Conservation (phyloP, 1,140 invertebrate genomes). For the Caenorhabditis remanei region DNA sequence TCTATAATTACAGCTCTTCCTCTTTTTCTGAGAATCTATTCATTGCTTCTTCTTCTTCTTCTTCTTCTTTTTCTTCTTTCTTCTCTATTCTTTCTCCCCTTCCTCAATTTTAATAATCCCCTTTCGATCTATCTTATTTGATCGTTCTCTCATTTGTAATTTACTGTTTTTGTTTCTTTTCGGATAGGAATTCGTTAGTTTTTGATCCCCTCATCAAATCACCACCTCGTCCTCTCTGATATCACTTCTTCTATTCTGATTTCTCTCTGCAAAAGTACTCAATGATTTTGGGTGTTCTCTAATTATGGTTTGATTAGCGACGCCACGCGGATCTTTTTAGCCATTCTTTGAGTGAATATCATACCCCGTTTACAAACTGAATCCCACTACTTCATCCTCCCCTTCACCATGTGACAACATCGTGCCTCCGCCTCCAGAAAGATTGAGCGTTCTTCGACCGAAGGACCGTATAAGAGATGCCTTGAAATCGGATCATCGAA, state of each 20-base stretch:
- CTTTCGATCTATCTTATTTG: neutral
- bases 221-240: neutral
- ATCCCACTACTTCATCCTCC: neutral
- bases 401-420: constrained; percentile 16
- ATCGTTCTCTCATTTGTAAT: constrained; percentile 7
- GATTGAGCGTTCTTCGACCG: constrained; percentile 39
- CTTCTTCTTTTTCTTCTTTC: no score
- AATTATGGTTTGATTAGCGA: no score
- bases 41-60: no score
- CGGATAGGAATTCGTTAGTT: neutral
- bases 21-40: no score
- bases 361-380: constrained; percentile 29
- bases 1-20: no score
- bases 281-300: neutral
- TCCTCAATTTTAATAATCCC: neutral
- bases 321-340: constrained; percentile 45
- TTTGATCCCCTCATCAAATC: constrained; percentile 42
- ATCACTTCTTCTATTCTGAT: neutral
- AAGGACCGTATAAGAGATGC: constrained; percentile 49
- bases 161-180: neutral
- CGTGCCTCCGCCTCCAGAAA: constrained; percentile 45
- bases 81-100: no score
- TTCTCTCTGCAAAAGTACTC: constrained; percentile 17
- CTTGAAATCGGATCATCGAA: constrained; percentile 24
- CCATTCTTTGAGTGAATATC: constrained; percentile 48